Evolutionary conservation across 1,140 invertebrate genomes (phyloP).

Genomic region (Drosophila littoralis): DNA sequence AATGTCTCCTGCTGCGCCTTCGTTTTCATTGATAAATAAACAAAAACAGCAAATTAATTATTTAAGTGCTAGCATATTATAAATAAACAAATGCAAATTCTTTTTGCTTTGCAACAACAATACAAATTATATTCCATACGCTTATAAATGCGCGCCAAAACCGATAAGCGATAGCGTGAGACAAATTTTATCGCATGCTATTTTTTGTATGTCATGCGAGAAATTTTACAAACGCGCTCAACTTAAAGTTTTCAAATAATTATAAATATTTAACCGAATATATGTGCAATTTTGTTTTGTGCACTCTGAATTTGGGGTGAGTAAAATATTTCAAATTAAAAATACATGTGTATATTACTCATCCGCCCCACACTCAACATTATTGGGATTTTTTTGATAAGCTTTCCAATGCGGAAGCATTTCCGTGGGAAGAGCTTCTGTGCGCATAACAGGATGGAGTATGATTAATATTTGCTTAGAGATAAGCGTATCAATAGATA

Average conservation of each 20-base stretch:
- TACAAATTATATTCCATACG: slow-evolving; percentile 14
- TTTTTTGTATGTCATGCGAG: slow-evolving; percentile 15
- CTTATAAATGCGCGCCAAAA: slow-evolving; percentile 29
- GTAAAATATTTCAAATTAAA: neutral
- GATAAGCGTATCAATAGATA: slow-evolving; percentile 17
- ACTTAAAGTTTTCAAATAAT: neutral
- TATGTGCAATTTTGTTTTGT: neutral
- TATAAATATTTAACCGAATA: too few relatives aligned
- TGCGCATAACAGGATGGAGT: slow-evolving; percentile 22
- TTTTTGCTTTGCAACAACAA: slow-evolving; percentile 36
- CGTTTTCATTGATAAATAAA: slow-evolving; percentile 55
- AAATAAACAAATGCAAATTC: slow-evolving; percentile 59
- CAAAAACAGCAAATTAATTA: slow-evolving; percentile 18
- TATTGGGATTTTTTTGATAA: neutral
- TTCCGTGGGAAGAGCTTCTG: slow-evolving; percentile 16
- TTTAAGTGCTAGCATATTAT: slow-evolving; percentile 32
- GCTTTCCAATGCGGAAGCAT: neutral
- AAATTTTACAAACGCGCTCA: neutral
- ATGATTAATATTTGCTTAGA: slow-evolving; percentile 18
- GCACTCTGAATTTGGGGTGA: neutral
- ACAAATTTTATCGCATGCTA: slow-evolving; percentile 10
- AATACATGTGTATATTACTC: neutral
- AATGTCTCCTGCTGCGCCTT: slow-evolving; percentile 37
- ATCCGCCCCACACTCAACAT: neutral
- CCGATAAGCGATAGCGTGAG: neutral